phyloP scores from a whole-genome alignment of 2,113 vertebrate genomes.

The Heterotilapia buettikoferi region DNA sequence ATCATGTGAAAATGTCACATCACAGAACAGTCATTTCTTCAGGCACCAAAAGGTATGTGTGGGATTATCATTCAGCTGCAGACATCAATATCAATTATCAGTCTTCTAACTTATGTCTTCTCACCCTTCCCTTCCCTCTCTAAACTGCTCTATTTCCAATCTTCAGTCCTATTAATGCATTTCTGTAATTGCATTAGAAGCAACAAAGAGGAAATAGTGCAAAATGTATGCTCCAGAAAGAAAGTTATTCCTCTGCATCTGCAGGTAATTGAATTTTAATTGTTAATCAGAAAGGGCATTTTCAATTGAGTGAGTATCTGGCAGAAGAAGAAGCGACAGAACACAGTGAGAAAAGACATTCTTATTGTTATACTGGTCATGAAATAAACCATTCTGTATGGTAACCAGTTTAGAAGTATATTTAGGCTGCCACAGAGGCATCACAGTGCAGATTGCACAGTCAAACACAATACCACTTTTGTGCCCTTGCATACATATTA shows the following conservation, averaged over 20 bases:
- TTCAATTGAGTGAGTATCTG: neutral
- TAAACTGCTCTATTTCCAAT: constrained; percentile 22
- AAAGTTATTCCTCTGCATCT: constrained; percentile 37
- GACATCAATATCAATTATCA: constrained; percentile 41
- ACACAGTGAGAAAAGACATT: neutral
- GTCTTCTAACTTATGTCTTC: constrained; percentile 16
- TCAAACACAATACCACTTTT: neutral
- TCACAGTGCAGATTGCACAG: neutral
- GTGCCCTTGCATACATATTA: neutral
- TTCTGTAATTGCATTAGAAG: constrained; percentile 48
- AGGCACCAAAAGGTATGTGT: neutral
- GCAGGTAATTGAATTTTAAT: constrained; percentile 57
- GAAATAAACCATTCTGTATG: neutral
- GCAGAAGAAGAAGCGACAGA: neutral
- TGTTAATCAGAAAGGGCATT: constrained; percentile 26
- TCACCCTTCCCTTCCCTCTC: neutral
- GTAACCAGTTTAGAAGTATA: neutral
- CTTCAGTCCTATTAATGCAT: constrained; percentile 36
- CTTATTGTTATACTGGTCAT: neutral
- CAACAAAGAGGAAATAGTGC: constrained; percentile 44
- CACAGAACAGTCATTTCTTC: neutral
- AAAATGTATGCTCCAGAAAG: constrained; percentile 28
- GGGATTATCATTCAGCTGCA: constrained; percentile 16
- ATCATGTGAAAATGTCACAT: neutral
- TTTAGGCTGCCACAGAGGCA: neutral